Evolutionary conservation across 2,888 invertebrate genomes (phyloP), one percentile per base, ranked within the genome.

Genomic region (Trichopoda pennipes): DNA sequence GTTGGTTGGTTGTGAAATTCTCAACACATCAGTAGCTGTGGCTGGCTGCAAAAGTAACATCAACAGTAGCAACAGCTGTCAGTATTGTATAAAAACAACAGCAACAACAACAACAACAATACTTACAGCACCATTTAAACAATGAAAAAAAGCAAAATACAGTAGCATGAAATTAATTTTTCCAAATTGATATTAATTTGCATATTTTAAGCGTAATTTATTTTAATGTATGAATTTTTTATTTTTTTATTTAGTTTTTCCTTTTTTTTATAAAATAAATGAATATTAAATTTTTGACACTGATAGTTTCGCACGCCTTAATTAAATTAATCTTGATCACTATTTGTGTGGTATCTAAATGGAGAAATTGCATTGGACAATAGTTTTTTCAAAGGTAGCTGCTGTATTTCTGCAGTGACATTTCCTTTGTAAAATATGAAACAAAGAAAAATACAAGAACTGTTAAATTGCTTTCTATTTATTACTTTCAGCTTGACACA

Each of bases 141-240:
- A 69, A 47, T 35, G 44, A 10, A 32, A 42, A 60, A 53, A 60
- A 53, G 35, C n/a, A 55, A 73, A 73, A 61, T 55, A 58, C 79
- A 73, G 79, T 58, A 80, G 70, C 69, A 38, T 42, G 38, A 44
- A 64, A 64, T 58, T 78, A 74, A 77, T 74, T 78, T 73, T 12
- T 0, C 38, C 19, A 69, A 81, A 81, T 78, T 78, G 58, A 64
- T 78, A 78, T 28, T 78, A 81, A 78, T 78, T 74, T 69, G 44
- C 35, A 63, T 63, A 69, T 73, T 49, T 64, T 69, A 12, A 23
- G 12, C 6, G 32, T 74, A 73, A 78, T 73, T 68, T 51, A 56
- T 58, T 61, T 19, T 44, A 72, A 75, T 63, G 61, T 32, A 47
- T 47, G 19, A 19, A 10, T 16, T 63, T 42, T 3, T 42, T 42